A percentile compares a stretch with the other conserved stretches of the same genome.
These are phyloP conservation scores for Stenodera caucasica DNA, from an alignment of 2,888 invertebrate genomes.

Conservation along the genomic window DNA sequence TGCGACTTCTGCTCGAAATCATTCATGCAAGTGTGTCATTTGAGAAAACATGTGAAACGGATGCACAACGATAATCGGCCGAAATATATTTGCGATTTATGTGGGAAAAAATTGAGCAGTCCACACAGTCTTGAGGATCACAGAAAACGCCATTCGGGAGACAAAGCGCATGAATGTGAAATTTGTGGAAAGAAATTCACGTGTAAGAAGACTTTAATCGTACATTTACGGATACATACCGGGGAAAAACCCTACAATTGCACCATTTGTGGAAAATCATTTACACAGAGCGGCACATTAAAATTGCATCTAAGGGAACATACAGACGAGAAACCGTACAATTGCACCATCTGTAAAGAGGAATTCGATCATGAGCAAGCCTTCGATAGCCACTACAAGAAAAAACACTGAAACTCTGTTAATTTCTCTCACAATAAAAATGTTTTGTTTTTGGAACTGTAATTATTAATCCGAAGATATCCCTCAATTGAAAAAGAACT, in stretches of 20 bases:
- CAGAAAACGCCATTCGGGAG: too few relatives aligned
- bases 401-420: too few relatives aligned
- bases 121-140: background rate
- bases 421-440: too few relatives aligned
- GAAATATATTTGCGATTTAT: constrained; percentile 34
- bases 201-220: background rate
- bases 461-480: too few relatives aligned
- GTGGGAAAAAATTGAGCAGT: constrained; percentile 57
- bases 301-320: too few relatives aligned
- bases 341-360: too few relatives aligned
- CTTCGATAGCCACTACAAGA: too few relatives aligned
- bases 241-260: background rate
- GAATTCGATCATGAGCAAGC: too few relatives aligned
- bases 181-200: background rate
- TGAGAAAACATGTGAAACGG: constrained; percentile 37
- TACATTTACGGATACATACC: background rate
- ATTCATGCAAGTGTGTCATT: constrained; percentile 38
- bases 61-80: constrained; percentile 41
- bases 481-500: too few relatives aligned
- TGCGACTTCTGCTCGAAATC: constrained; percentile 42
- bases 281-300: too few relatives aligned
- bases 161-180: background rate
- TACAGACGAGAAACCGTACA: constrained; percentile 15
- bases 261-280: too few relatives aligned
- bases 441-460: too few relatives aligned